A percentile compares a stretch with the other conserved stretches of the same genome.
phyloP scores from a whole-genome alignment of 2,797 vertebrate genomes.

The Thalassophryne amazonica region DNA sequence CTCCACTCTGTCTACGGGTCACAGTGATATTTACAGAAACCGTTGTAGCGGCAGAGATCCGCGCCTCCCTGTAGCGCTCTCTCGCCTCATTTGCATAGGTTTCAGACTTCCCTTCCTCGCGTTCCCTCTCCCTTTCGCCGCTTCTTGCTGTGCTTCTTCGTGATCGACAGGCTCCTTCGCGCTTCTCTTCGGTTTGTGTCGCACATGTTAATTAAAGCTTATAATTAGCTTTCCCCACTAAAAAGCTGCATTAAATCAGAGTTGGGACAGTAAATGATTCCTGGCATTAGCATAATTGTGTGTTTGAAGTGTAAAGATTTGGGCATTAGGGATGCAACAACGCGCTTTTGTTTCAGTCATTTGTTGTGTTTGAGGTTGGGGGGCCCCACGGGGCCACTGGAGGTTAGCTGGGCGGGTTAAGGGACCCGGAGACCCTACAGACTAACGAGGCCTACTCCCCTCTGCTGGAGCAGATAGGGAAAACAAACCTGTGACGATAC shows the following conservation, averaged over 20 bases:
- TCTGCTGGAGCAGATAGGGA: constrained; percentile 67
- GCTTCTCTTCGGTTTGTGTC: constrained; percentile 70
- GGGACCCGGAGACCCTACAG: constrained; percentile 51
- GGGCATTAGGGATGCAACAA: constrained; percentile 68
- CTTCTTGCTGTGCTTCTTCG: constrained; percentile 48
- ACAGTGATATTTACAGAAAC: constrained; percentile 68
- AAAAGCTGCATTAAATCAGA: constrained; percentile 80
- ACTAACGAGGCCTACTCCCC: constrained; percentile 68
- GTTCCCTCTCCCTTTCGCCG: constrained; percentile 39
- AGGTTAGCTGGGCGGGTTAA: constrained; percentile 48
- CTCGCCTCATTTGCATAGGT: constrained; percentile 73
- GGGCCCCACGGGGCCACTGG: constrained; percentile 45
- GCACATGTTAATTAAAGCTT: constrained; percentile 81
- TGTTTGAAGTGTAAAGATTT: constrained; percentile 79
- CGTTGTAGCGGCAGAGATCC: constrained; percentile 56
- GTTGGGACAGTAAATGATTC: constrained; percentile 76
- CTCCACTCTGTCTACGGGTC: constrained; percentile 64
- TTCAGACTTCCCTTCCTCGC: constrained; percentile 66
- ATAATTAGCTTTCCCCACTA: constrained; percentile 79
- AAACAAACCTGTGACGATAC: constrained; percentile 63
- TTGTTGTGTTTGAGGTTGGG: constrained; percentile 66
- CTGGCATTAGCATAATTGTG: constrained; percentile 79
- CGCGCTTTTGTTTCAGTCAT: constrained; percentile 69
- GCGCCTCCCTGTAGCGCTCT: constrained; percentile 50
- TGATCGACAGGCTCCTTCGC: constrained; percentile 74